Evolutionary conservation across 2,113 vertebrate genomes (phyloP).

Genomic region (Sitta europaea): DNA sequence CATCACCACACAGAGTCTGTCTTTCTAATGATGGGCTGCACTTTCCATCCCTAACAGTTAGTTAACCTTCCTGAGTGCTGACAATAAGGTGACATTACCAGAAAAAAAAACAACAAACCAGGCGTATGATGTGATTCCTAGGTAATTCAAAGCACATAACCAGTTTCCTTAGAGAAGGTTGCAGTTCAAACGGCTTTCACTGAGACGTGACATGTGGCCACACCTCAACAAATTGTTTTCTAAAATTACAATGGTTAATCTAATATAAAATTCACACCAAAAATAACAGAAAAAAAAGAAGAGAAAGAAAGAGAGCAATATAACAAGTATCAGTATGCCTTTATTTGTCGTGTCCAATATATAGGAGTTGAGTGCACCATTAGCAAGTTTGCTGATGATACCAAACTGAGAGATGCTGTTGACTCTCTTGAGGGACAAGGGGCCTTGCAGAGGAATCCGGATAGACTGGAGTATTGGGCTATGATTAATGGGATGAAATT

Average conservation of each 20-base stretch:
- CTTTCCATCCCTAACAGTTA: background rate
- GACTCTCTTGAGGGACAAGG: background rate
- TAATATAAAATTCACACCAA: background rate
- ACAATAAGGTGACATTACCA: background rate
- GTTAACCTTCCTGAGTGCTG: background rate
- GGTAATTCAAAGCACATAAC: background rate
- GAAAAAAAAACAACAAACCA: background rate
- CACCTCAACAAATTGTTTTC: background rate
- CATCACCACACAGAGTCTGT: background rate
- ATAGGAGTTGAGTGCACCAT: background rate
- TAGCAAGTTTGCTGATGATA: background rate
- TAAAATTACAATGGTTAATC: background rate
- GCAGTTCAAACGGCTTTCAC: background rate
- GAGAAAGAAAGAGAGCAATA: background rate
- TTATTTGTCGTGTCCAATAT: background rate
- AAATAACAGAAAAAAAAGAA: background rate
- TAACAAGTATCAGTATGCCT: background rate
- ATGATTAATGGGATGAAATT: background rate
- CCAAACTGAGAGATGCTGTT: background rate
- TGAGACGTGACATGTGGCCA: background rate
- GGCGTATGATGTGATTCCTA: background rate
- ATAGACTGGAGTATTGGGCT: background rate
- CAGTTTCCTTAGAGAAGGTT: background rate
- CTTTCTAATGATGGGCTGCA: background rate
- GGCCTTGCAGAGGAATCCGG: background rate